Percentiles rank a stretch among this genome's conserved stretches.
Conservation (phyloP, 2,888 invertebrate genomes). For the Lissocephala sabroskyi region DNA sequence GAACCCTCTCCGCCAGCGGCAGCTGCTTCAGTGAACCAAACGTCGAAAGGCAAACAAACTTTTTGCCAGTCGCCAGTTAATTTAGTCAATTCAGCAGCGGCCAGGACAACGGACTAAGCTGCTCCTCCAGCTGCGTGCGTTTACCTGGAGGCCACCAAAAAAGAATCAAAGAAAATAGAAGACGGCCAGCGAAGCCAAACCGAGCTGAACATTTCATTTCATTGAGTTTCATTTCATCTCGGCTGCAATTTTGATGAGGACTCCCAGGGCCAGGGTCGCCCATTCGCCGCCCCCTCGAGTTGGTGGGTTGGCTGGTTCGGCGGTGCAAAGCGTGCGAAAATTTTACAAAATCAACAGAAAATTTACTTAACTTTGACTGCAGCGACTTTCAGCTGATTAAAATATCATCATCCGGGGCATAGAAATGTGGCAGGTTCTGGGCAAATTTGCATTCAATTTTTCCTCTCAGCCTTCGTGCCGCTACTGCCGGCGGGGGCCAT, state of each 20-base stretch:
- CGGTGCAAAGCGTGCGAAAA: constrained; percentile 22
- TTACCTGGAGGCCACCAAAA: neutral
- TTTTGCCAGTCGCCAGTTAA: constrained; percentile 51
- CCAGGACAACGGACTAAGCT: neutral
- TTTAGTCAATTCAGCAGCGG: constrained; percentile 56
- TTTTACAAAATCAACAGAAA: constrained; percentile 50
- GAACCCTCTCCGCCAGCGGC: neutral
- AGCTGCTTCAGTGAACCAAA: constrained; percentile 36
- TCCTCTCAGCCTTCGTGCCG: neutral
- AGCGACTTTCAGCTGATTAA: constrained; percentile 39
- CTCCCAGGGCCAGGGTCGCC: neutral
- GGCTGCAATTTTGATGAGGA: constrained; percentile 32
- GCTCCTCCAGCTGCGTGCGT: too few relatives aligned
- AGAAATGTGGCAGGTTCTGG: neutral
- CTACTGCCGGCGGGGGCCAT: too few relatives aligned
- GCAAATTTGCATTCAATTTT: neutral
- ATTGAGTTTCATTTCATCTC: constrained; percentile 51
- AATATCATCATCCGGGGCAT: constrained; percentile 33
- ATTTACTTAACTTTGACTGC: constrained; percentile 36
- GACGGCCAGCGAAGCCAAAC: constrained; percentile 6
- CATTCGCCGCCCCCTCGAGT: neutral
- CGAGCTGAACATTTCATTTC: constrained; percentile 24
- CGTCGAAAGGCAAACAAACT: constrained; percentile 57
- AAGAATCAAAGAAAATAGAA: neutral
- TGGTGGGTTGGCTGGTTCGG: neutral